A percentile compares a stretch with the other conserved stretches of the same genome.
phyloP scores from a whole-genome alignment of 2,888 invertebrate species.

The Scaeva pyrastri region DNA sequence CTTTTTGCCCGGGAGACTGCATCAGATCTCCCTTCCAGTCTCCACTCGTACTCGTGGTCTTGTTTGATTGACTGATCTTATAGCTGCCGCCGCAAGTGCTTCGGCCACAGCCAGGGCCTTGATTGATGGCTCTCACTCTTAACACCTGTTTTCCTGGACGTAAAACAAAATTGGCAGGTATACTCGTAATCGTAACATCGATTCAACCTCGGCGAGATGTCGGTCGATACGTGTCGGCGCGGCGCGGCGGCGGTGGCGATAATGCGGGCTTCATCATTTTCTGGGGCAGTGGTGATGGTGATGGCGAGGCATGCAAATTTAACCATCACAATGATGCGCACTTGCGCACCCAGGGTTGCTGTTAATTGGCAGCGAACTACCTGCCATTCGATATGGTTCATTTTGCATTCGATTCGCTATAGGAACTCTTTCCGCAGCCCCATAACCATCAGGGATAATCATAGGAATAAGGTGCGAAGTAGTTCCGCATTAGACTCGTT shows the following conservation, averaged over 20 bases:
- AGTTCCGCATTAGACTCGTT: slow-evolving; percentile 63
- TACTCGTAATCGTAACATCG: too few relatives aligned
- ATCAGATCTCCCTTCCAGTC: neutral
- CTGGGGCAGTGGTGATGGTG: slow-evolving; percentile 6
- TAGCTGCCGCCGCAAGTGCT: slow-evolving; percentile 55
- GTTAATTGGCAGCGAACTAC: slow-evolving; percentile 69
- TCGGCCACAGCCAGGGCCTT: slow-evolving; percentile 51
- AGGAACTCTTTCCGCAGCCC: slow-evolving; percentile 2
- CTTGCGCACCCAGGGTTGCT: slow-evolving; percentile 49
- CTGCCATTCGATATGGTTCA: slow-evolving; percentile 64
- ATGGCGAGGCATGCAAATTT: slow-evolving; percentile 57
- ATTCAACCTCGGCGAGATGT: slow-evolving; percentile 2
- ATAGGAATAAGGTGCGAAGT: slow-evolving; percentile 50
- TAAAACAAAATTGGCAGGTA: slow-evolving; percentile 56
- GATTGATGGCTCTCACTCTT: slow-evolving; percentile 69
- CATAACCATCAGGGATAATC: slow-evolving; percentile 41
- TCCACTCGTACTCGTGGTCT: neutral
- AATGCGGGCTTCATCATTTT: slow-evolving; percentile 30
- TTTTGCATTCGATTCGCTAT: slow-evolving; percentile 22
- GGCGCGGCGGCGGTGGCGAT: slow-evolving; percentile 36
- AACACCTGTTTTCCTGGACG: slow-evolving; percentile 67
- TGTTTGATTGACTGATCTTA: slow-evolving; percentile 67
- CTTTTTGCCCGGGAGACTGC: slow-evolving; percentile 26
- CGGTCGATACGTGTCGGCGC: neutral
- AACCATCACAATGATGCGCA: slow-evolving; percentile 31